Evolutionary conservation across 2,888 invertebrate genomes (phyloP).

Genomic region (Hymenopus coronatus): DNA sequence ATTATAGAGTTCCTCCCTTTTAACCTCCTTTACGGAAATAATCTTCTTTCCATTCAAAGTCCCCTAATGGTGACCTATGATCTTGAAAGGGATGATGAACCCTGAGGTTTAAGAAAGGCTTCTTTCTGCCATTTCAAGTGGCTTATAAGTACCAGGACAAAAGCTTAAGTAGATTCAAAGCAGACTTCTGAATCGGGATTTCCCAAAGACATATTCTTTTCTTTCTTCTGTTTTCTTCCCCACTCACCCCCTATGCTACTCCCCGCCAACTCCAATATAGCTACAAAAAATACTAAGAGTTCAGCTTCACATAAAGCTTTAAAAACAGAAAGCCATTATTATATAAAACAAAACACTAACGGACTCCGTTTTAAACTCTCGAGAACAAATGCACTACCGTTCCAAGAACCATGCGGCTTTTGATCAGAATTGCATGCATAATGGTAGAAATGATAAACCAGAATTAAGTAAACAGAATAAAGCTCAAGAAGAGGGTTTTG

Average conservation of each 20-base stretch:
- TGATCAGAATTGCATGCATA: not conserved
- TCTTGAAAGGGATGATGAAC: not conserved
- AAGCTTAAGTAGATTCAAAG: not conserved
- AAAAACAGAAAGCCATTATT: not conserved
- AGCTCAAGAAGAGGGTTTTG: too few species aligned
- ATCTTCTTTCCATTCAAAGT: not conserved
- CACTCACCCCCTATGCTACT: too few species aligned
- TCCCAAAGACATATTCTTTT: not conserved
- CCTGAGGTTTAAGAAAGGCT: not conserved
- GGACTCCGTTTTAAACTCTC: not conserved
- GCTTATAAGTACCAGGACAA: not conserved
- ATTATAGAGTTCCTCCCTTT: too few species aligned
- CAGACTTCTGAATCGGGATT: not conserved
- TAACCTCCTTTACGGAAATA: too few species aligned
- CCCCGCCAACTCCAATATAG: too few species aligned
- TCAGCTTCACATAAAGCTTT: not conserved
- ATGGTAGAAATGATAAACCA: not conserved
- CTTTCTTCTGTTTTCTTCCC: not conserved
- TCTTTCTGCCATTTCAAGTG: not conserved
- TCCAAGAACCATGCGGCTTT: not conserved
- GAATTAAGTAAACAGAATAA: too few species aligned
- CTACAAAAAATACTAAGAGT: not conserved
- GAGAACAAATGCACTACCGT: not conserved
- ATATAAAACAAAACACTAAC: not conserved
- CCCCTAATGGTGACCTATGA: not conserved